These are phyloP conservation scores for Micromussa lordhowensis DNA, from an alignment of 92 coral and sea anemone species.

Conservation along the genomic window DNA sequence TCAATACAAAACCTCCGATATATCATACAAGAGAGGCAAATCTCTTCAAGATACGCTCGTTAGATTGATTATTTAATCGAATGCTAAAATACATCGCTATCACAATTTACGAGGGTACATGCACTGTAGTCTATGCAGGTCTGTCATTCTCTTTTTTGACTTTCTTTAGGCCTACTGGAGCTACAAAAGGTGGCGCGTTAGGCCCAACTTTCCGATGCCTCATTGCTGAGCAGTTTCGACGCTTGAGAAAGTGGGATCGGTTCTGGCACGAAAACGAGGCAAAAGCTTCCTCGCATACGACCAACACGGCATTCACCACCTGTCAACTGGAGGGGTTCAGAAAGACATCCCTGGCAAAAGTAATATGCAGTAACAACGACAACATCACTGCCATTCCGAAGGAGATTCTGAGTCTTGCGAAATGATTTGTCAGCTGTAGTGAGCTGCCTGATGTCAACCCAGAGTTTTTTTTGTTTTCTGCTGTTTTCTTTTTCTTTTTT, in stretches of 20 bases:
- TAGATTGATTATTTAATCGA: too few species aligned
- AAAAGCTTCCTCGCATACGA: neutral
- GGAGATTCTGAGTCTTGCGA: neutral
- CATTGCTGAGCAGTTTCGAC: slow-evolving; percentile 58
- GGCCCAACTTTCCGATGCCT: slow-evolving; percentile 75
- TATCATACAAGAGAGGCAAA: too few species aligned
- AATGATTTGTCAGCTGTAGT: neutral
- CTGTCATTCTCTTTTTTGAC: too few species aligned
- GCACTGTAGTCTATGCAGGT: too few species aligned
- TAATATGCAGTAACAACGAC: slow-evolving; percentile 27
- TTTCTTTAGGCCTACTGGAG: neutral
- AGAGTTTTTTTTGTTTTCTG: too few species aligned
- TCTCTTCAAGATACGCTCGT: too few species aligned
- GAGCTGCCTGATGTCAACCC: neutral
- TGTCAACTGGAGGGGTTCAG: slow-evolving; percentile 8
- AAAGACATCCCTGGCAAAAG: slow-evolving; percentile 9
- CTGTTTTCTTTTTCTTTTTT: too few species aligned
- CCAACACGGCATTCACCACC: neutral
- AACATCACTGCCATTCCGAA: neutral
- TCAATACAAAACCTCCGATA: too few species aligned
- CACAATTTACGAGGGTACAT: too few species aligned
- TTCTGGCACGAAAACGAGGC: slow-evolving; percentile 22
- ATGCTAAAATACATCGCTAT: too few species aligned
- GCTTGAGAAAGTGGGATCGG: slow-evolving; percentile 41
- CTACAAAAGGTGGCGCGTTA: slow-evolving; percentile 8